These are phyloP conservation scores for Phylloscopus trochiloides DNA, from an alignment of 2,113 vertebrate genomes.

Conservation along the genomic window DNA sequence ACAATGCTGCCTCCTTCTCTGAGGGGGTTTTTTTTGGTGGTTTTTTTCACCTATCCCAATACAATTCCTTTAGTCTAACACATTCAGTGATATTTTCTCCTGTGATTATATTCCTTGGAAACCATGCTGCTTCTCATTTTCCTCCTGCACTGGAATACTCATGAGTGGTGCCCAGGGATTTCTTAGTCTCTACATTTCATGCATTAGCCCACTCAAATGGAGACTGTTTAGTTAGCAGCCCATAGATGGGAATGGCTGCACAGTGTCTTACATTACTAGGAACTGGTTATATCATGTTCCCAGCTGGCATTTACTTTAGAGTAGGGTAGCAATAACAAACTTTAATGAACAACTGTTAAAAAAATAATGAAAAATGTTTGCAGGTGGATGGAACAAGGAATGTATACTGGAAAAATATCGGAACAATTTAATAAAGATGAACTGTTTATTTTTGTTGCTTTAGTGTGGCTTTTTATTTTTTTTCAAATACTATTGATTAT, in stretches of 20 bases:
- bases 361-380: conserved; percentile 55
- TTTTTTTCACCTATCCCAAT: background rate
- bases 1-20: background rate
- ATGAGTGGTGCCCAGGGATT: background rate
- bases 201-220: background rate
- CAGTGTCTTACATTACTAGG: background rate
- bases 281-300: background rate
- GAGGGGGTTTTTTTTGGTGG: background rate
- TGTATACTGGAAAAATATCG: background rate
- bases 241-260: conserved; percentile 4
- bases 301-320: conserved; percentile 46
- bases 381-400: conserved; percentile 40
- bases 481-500: background rate
- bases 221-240: conserved; percentile 1
- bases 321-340: conserved; percentile 10
- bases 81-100: background rate
- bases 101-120: background rate
- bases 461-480: background rate
- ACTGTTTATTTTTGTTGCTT: background rate
- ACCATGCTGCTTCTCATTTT: background rate
- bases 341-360: conserved; percentile 52
- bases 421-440: conserved; percentile 3
- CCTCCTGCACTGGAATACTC: background rate
- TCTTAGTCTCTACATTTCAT: background rate
- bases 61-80: background rate